These are phyloP conservation scores for Magallana angulata DNA, from an alignment of 1,140 invertebrate species.

Conservation along the genomic window DNA sequence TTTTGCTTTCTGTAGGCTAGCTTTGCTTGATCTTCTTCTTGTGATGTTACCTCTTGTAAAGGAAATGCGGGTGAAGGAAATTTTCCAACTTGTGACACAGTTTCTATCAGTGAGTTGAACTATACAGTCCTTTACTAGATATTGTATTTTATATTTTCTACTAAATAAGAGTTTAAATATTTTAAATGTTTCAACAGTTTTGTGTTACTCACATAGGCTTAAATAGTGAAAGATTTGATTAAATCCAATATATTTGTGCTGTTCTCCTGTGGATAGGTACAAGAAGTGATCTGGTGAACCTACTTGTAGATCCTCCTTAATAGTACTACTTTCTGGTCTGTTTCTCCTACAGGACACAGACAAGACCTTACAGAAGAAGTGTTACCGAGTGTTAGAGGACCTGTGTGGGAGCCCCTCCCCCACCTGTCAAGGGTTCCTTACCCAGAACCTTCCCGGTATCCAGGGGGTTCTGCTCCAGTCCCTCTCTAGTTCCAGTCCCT, in stretches of 20 bases:
- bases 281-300: too few species aligned
- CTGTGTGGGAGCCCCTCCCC: slow-evolving; percentile 75
- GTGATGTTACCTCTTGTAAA: slow-evolving; percentile 86
- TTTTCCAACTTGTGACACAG: slow-evolving; percentile 74
- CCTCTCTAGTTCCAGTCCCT: slow-evolving; percentile 84
- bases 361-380: slow-evolving; percentile 88
- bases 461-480: slow-evolving; percentile 86
- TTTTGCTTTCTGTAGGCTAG: slow-evolving; percentile 82
- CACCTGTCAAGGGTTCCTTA: slow-evolving; percentile 85
- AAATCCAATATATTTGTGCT: too few species aligned
- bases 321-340: too few species aligned
- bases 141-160: not conserved
- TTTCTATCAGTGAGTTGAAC: slow-evolving; percentile 70
- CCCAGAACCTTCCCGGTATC: slow-evolving; percentile 84
- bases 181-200: too few species aligned
- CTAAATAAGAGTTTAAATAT: too few species aligned
- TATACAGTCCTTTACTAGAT: not conserved
- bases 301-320: too few species aligned
- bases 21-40: slow-evolving; percentile 88
- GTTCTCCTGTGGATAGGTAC: too few species aligned
- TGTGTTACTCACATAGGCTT: too few species aligned
- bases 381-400: slow-evolving; percentile 83
- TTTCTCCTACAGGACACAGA: slow-evolving; percentile 71
- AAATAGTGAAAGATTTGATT: too few species aligned
- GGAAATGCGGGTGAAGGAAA: slow-evolving; percentile 73